These are phyloP conservation scores for Buathra laborator DNA, from an alignment of 2,888 invertebrate species.

Conservation along the genomic window DNA sequence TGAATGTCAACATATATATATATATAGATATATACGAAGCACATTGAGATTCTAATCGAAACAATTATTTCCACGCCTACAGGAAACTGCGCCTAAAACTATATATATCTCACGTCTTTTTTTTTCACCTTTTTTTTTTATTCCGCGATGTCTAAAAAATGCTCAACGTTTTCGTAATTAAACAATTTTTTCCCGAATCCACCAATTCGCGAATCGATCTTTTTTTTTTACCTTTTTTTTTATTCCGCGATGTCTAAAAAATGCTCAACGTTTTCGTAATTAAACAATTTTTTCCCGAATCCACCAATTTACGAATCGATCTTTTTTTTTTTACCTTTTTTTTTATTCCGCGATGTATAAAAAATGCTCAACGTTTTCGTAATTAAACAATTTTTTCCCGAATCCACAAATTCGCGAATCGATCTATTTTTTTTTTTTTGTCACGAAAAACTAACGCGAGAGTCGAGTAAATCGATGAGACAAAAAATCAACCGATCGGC, in stretches of 20 bases:
- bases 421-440: constrained; percentile 7
- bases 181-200: background rate
- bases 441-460: background rate
- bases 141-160: background rate
- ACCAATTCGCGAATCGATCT: background rate
- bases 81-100: constrained; percentile 51
- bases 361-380: background rate
- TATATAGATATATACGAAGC: background rate
- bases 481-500: constrained; percentile 42
- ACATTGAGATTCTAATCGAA: constrained; percentile 27
- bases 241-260: background rate
- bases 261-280: background rate
- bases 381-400: background rate
- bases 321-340: constrained; percentile 19
- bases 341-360: background rate
- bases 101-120: constrained; percentile 1
- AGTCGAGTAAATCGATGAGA: constrained; percentile 24
- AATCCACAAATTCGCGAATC: background rate
- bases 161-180: background rate
- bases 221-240: constrained; percentile 26
- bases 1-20: background rate
- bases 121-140: constrained; percentile 26
- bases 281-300: background rate
- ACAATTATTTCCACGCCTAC: constrained; percentile 43
- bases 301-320: background rate